Evolutionary conservation across 2,797 vertebrate species (phyloP).

Genomic region (Lagocephalus sceleratus): DNA sequence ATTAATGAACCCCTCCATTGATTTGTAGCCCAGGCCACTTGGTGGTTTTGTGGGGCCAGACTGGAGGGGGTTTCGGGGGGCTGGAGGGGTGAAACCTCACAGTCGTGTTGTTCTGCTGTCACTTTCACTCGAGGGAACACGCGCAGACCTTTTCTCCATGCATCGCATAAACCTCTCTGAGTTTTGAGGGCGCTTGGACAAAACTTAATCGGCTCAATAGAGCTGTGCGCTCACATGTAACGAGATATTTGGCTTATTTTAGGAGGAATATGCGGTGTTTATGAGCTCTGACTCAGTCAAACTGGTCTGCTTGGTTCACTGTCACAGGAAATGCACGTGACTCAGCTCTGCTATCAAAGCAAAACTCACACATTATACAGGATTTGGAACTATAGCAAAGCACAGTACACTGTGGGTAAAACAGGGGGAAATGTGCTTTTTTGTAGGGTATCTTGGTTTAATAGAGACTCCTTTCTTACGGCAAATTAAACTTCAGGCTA

Average conservation of each 20-base stretch:
- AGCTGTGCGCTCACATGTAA: too few relatives aligned
- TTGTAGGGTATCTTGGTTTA: not conserved
- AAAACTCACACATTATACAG: too few relatives aligned
- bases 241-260: too few relatives aligned
- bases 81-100: conserved; percentile 33
- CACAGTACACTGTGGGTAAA: too few relatives aligned
- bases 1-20: conserved; percentile 74
- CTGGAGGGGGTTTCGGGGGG: not conserved
- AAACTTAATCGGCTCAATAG: too few relatives aligned
- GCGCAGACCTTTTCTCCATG: conserved; percentile 13
- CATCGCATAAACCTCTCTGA: conserved; percentile 5
- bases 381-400: too few relatives aligned
- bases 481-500: conserved; percentile 20
- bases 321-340: too few relatives aligned
- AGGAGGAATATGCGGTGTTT: too few relatives aligned
- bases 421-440: not conserved
- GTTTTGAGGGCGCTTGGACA: not conserved
- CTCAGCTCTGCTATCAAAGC: too few relatives aligned
- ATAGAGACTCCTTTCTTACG: not conserved
- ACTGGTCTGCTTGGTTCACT: too few relatives aligned
- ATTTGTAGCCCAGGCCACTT: conserved; percentile 53
- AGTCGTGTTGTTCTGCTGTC: conserved; percentile 56
- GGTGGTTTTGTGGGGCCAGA: conserved; percentile 15
- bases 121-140: conserved; percentile 49
- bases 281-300: too few relatives aligned